phyloP scores from a whole-genome alignment of 1,140 invertebrate genomes.

The Diploscapter pachys region DNA sequence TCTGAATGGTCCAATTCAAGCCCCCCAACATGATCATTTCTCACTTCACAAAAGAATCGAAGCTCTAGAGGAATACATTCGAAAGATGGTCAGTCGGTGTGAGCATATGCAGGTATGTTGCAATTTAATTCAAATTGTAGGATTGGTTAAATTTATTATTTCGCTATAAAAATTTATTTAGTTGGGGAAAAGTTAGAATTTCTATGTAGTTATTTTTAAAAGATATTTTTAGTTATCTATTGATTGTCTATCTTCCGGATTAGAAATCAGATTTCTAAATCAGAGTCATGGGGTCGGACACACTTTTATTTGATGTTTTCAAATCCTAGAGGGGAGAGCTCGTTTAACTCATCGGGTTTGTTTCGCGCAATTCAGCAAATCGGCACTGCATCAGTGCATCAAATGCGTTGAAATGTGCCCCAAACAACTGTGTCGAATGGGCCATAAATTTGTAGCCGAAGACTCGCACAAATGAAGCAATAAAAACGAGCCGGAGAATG shows the following conservation, averaged over 20 bases:
- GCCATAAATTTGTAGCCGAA: too few relatives aligned
- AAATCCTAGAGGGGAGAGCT: too few relatives aligned
- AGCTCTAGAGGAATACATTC: constrained; percentile 20
- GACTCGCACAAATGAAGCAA: too few relatives aligned
- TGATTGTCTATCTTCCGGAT: constrained; percentile 1
- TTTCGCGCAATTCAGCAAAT: too few relatives aligned
- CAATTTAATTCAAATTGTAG: not conserved
- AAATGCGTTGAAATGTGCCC: too few relatives aligned
- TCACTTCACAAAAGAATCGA: constrained; percentile 4
- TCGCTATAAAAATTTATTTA: too few relatives aligned
- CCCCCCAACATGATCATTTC: not conserved
- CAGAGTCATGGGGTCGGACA: constrained; percentile 5
- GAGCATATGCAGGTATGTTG: constrained; percentile 9
- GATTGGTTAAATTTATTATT: not conserved
- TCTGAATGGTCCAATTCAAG: not conserved
- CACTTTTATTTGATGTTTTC: too few relatives aligned
- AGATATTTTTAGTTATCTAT: not conserved
- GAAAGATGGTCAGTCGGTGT: constrained; percentile 20
- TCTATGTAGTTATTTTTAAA: not conserved
- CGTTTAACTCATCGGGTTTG: too few relatives aligned
- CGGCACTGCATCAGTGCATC: too few relatives aligned
- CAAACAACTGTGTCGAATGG: too few relatives aligned
- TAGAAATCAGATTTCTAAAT: not conserved
- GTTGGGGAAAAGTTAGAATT: not conserved
- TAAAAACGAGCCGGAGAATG: too few relatives aligned